These are phyloP conservation scores for Muscicapa striata DNA, from an alignment of 2,797 vertebrate genomes.

Conservation along the genomic window DNA sequence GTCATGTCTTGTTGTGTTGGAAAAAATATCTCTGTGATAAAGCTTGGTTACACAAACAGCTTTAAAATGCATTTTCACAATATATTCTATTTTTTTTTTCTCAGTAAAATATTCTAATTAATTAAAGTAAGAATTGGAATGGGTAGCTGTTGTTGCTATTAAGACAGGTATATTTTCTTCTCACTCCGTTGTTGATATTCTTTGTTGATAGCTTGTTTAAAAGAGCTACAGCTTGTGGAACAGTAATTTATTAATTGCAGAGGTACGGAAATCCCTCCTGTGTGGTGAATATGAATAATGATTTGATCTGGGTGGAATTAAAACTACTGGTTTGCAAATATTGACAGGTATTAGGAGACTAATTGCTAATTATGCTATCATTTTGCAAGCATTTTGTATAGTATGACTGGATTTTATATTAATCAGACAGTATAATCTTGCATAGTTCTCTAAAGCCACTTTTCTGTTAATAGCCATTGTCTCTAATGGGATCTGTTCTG, in stretches of 20 bases:
- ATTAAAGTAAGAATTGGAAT: not conserved
- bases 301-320: not conserved
- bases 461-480: not conserved
- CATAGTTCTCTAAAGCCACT: not conserved
- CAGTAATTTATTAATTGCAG: not conserved
- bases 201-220: not conserved
- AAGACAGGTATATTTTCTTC: not conserved
- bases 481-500: not conserved
- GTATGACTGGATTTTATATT: not conserved
- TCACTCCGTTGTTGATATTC: not conserved
- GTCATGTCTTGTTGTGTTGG: not conserved
- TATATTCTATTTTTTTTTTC: not conserved
- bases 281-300: not conserved
- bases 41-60: not conserved
- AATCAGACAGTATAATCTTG: not conserved
- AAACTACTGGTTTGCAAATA: constrained; percentile 7
- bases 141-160: not conserved
- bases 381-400: not conserved
- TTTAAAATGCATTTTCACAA: not conserved
- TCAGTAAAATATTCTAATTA: not conserved
- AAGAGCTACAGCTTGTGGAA: not conserved
- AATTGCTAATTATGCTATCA: not conserved
- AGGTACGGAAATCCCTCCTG: not conserved
- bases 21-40: not conserved
- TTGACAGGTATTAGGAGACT: not conserved